Base-by-base conservation (phyloP, 2,113 vertebrate species). In the Mustelus asterias region DNA sequence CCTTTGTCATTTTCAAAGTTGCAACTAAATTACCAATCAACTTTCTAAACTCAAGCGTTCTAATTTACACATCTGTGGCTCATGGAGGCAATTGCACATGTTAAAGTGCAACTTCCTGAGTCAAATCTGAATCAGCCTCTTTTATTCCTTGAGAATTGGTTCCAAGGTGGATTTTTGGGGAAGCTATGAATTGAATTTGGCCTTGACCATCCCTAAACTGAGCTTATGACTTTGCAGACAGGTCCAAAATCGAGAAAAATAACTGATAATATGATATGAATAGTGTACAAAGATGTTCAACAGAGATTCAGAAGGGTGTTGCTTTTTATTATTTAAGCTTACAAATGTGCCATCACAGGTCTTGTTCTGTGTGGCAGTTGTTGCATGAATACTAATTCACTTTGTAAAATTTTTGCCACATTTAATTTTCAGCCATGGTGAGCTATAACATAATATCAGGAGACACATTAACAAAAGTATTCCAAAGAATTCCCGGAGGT, bases 361-460 rank as follows among this genome's bases (percentile, higher is more conserved):
- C 54, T 60, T 90, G 26, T 90, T 60, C 88, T 90, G 48, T 58
- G 9, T 13, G 13, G 22, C 41, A 24, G 22, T 33, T 89, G 6
- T 41, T 41, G 33, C 14, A 41, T 94, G 20, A 41, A 70, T 37
- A 63, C 9, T 92, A 83, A 78, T 86, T 58, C 72, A 14, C 63
- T 93, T 96, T 63, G 94, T 70, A 70, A 94, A 44, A 69, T 94
- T 54, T 54, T 3, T 54, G n/a, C 63, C 20, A 76, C 37, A 96
- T 96, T 97, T 96, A 96, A 65, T 96, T 97, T 96, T 96, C 96
- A 99, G 99, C 99, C 94, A 99, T 99, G 99, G 98, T 99, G 96
- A 99, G 99, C 97, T 99, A 99, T 97, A 99, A 99, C 97, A 99
- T 99, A 97, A 98, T 99, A 97, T 98, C 98, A 96, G 99, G 98